Percentiles rank a stretch among this genome's conserved stretches.
These are phyloP conservation scores for Cardinalis cardinalis DNA, from an alignment of 2,113 vertebrate genomes.

Conservation along the genomic window DNA sequence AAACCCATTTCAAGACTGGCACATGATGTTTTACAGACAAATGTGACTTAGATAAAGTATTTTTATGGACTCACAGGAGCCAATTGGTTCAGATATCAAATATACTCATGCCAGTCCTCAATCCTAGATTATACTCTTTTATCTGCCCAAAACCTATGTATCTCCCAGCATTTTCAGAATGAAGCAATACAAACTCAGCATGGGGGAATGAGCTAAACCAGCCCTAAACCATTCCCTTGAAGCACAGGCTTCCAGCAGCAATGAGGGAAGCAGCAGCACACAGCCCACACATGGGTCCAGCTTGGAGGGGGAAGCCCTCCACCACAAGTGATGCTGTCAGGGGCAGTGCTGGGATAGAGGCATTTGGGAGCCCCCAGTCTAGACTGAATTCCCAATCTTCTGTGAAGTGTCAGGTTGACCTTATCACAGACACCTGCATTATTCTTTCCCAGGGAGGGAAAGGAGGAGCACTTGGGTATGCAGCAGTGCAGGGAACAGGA, in stretches of 20 bases:
- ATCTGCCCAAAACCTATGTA: not conserved
- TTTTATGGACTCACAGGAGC: not conserved
- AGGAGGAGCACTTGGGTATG: not conserved
- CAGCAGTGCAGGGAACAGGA: not conserved
- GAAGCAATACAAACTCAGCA: not conserved
- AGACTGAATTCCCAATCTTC: not conserved
- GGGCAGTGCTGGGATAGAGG: not conserved
- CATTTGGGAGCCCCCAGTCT: not conserved
- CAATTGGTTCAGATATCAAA: not conserved
- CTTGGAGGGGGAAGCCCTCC: not conserved
- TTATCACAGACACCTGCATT: not conserved
- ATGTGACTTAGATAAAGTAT: not conserved
- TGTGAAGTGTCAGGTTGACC: not conserved
- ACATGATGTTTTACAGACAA: not conserved
- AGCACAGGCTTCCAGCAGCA: not conserved
- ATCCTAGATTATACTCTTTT: not conserved
- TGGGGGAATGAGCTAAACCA: not conserved
- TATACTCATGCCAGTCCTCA: not conserved
- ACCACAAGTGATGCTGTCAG: not conserved
- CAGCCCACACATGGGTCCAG: not conserved
- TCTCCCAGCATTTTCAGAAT: not conserved
- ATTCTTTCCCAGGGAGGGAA: not conserved
- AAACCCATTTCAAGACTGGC: not conserved
- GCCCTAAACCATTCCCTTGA: not conserved
- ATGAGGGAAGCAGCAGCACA: not conserved